Base-by-base conservation (phyloP, 2,113 vertebrate genomes). In the Hippocampus abdominalis region DNA sequence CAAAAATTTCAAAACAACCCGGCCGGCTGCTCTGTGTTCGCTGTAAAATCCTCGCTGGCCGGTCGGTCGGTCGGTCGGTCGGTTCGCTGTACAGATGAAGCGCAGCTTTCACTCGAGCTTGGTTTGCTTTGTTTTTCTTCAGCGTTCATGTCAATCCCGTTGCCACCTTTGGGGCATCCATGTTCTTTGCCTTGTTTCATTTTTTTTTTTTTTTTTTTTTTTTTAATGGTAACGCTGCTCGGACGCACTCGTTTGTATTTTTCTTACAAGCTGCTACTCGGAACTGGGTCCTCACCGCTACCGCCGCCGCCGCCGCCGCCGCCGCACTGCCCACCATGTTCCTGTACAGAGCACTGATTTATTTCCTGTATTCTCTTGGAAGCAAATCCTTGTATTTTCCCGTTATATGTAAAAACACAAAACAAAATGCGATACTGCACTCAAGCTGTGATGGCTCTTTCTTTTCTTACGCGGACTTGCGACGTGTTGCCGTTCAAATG, bases 331-430 rank as follows among this genome's bases (percentile, higher is more conserved):
- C 75, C 72, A 79, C 78, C 79, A 77, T 79, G 81, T 88, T 89
- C 82, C 84, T 93, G 90, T 93, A 92, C 91, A 92, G 87, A 91
- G 89, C 90, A 92, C 91, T 90, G 88, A 90, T 90, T 64, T 69
- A 89, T 81, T 89, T 89, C 85, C 88, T 92, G 91, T 93, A 91
- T 91, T 89, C 90, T 92, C 83, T 87, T 82, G 75, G 84, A 89
- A 89, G 81, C 76, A 83, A 89, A 82, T 85, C 89, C 88, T 89
- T 92, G 92, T 93, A 92, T 90, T 91, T 89, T 87, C 89, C 88
- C 71, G 82, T 90, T 89, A 82, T 90, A 91, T 93, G 91, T 92
- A 92, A 91, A 91, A 91, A 83, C 92, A 93, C 91, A 91, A 91
- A 93, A 89, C 88, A 91, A 91, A 91, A 91, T 88, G 79, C 85